These are phyloP conservation scores for Porites divaricata DNA, from an alignment of 92 coral and sea anemone species.

Conservation along the genomic window DNA sequence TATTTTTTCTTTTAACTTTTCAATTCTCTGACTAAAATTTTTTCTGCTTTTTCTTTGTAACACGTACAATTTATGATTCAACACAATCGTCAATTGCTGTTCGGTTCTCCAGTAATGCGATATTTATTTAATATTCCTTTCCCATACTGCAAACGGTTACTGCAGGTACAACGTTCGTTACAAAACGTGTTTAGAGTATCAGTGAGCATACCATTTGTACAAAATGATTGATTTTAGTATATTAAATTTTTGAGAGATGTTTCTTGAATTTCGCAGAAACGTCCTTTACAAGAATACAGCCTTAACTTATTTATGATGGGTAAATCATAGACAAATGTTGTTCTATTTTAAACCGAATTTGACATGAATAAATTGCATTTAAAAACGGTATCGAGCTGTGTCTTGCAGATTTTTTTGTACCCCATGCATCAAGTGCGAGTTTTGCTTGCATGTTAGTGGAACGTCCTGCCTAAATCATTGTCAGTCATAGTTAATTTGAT, in stretches of 20 bases:
- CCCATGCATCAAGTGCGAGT: background rate
- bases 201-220: conserved; percentile 17
- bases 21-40: background rate
- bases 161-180: background rate
- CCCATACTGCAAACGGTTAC: background rate
- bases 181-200: background rate
- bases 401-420: background rate
- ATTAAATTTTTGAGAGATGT: background rate
- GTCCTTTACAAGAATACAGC: background rate
- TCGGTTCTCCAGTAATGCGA: too few relatives aligned
- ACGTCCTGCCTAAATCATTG: background rate
- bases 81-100: too few relatives aligned
- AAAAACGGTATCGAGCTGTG: background rate
- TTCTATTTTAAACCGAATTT: conserved; percentile 36
- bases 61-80: too few relatives aligned
- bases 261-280: conserved; percentile 4
- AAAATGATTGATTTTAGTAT: conserved; percentile 1
- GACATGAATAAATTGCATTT: conserved; percentile 13
- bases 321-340: conserved; percentile 21
- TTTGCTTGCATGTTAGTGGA: background rate
- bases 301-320: background rate
- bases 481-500: background rate
- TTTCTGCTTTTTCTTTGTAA: background rate
- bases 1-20: background rate
- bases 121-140: background rate